A percentile compares a stretch with the other conserved stretches of the same genome.
Conservation (phyloP, 2,113 vertebrate genomes). For the Triplophysa rosa region DNA sequence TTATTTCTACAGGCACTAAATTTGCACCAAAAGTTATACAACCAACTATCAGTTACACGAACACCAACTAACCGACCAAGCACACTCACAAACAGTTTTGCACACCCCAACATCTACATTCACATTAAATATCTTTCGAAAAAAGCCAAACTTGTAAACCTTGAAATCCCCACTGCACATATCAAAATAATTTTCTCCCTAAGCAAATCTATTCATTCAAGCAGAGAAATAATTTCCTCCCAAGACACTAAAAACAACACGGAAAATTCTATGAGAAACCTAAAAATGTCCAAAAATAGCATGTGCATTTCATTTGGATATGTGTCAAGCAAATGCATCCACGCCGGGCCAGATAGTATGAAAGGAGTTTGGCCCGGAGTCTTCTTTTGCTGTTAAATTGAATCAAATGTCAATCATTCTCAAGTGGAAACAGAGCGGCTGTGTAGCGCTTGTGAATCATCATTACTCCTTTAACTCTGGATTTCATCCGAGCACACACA, state of each 20-base stretch:
- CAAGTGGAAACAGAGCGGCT: constrained; percentile 18
- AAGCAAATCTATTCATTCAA: constrained; percentile 11
- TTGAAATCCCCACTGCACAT: not conserved
- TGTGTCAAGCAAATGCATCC: not conserved
- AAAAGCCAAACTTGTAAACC: not conserved
- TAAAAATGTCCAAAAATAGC: constrained; percentile 26
- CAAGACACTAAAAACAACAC: constrained; percentile 11
- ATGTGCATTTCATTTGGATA: constrained; percentile 6
- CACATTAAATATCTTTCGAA: not conserved
- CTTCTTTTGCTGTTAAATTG: constrained; percentile 17
- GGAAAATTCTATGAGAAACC: not conserved
- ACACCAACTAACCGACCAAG: not conserved
- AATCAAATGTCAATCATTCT: constrained; percentile 54
- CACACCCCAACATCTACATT: not conserved
- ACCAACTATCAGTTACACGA: no score
- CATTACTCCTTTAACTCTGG: constrained; percentile 52
- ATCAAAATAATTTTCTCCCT: constrained; percentile 6
- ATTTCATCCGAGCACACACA: constrained; percentile 17
- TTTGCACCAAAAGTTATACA: no score
- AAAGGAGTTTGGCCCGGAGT: constrained; percentile 49
- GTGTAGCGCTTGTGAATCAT: constrained; percentile 45
- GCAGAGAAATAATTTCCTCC: constrained; percentile 32
- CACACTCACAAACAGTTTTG: not conserved
- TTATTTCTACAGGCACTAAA: no score
- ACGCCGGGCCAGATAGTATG: not conserved